Evolutionary conservation across 2,888 invertebrate species (phyloP), one percentile per base, ranked within the genome.

Genomic region (Loripinus fragilis): DNA sequence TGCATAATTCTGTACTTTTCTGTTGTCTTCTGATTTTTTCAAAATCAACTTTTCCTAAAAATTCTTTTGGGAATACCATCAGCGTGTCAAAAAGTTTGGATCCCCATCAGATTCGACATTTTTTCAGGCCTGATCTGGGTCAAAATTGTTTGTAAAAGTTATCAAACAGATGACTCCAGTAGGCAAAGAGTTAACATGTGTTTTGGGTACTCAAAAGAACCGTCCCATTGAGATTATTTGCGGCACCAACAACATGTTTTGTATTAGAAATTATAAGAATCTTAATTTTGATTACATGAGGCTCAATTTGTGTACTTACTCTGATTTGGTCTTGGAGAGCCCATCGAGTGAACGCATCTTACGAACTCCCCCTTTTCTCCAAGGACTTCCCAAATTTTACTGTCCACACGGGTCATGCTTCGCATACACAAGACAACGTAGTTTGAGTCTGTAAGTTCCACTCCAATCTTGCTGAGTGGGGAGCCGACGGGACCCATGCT

Each of bases 371-470:
- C 0, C 0, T 50, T 5, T 88, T 95, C 94, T 28, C 94, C 94
- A 7, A 96, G 93, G 5, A 90, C 89, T 8, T 65, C 65, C 65
- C 3, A 65, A 5, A 96, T 95, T 5, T 94, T 93, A 88, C 95
- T 94, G 89, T 97, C 97, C 94, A 99, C 97, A 86, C 99, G 95
- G 0, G 99, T 98, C 99, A 99, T 99, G 86, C 98, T 96, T 60
- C 97, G 95, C 99, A 99, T 99, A 17, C 98, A 98, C 85, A 97
- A 96, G 30, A 97, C 98, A 20, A 99, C 99, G 93, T 99, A 99
- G 0, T 98, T 96, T 0, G 99, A 98, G 93, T 99, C 99, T 0
- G 99, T 99, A 81, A 99, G 94, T 94, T 99, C 97, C 66, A 99
- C 96, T 35, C 99, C 99, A 91, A 99, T 97, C 95, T 99, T 99